These are phyloP conservation scores for Corythornis cristatus DNA, from an alignment of 2,113 vertebrate genomes.

Conservation along the genomic window DNA sequence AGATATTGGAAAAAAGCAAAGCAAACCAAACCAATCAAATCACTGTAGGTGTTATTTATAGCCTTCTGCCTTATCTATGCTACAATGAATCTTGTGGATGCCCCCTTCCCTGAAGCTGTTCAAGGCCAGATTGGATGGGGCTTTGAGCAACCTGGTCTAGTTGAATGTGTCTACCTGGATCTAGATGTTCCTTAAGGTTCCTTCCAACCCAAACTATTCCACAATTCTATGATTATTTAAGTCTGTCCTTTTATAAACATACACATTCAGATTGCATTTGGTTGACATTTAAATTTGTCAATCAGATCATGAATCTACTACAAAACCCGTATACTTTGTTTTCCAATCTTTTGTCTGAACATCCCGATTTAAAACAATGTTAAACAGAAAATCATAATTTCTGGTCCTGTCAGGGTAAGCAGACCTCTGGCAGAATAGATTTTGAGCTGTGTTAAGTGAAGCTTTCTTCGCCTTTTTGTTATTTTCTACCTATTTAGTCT, in stretches of 20 bases:
- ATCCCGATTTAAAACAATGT: background rate
- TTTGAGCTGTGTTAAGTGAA: background rate
- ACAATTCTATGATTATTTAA: background rate
- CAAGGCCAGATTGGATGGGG: background rate
- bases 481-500: background rate
- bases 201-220: background rate
- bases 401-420: background rate
- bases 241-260: background rate
- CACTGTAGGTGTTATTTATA: background rate
- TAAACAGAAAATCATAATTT: background rate
- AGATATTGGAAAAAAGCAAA: background rate
- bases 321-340: accelerated
- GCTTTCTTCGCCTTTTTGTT: background rate
- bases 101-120: background rate
- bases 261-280: background rate
- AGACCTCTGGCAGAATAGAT: background rate
- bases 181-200: background rate
- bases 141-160: background rate
- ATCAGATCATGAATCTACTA: background rate
- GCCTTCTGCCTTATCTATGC: background rate
- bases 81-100: background rate
- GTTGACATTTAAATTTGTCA: background rate
- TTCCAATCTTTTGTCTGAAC: background rate
- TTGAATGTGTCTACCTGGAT: background rate
- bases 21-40: background rate